Base-by-base conservation (phyloP, 2,113 vertebrate species). In the Casuarius casuarius region DNA sequence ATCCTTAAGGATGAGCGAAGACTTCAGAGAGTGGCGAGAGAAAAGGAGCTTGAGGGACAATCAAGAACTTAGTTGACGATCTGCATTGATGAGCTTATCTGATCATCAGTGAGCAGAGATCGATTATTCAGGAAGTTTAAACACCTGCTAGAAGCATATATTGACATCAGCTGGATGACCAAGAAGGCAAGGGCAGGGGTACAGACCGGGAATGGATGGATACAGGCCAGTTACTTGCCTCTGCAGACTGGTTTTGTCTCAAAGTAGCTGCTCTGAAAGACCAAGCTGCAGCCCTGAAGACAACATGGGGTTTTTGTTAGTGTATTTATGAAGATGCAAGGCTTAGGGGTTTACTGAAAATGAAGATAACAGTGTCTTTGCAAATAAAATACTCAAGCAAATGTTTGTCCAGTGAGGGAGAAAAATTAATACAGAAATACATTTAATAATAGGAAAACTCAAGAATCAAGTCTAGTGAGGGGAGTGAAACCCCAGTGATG, bases 71-170 rank as follows among this genome's bases (percentile, higher is more conserved):
- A 25, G 23, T n/a, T 70, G 48, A 74, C 73, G 66, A 62, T 40
- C 0, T 0, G 25, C 19, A 2, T 13, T 52, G 61, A 44, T 18
- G 10, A 7, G 1, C 78, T 16, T 63, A 7, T 14, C 61, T 52
- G 35, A 28, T 44, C 35, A 44, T 58, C 65, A 44, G 23, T 28
- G 31, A 89, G 78, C 52, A 83, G 61, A 74, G 65, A 67, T 33
- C 63, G 66, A 9, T 40, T 71, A 44, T n/a, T 88, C 35, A 46
- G 42, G 66, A 67, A 67, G 61, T 58, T 71, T 48, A 48, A 75
- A 18, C 35, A 29, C 9, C 12, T 35, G 7, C 42, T 8, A 56
- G 63, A 54, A 77, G 25, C 1, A 1, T n/a, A 8, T 35, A 28
- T 6, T 13, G 44, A 70, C 48, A n/a, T 70, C 76, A 80, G n/a